Conservation (phyloP, 2,113 vertebrate genomes). For the Pygathrix nemaeus region DNA sequence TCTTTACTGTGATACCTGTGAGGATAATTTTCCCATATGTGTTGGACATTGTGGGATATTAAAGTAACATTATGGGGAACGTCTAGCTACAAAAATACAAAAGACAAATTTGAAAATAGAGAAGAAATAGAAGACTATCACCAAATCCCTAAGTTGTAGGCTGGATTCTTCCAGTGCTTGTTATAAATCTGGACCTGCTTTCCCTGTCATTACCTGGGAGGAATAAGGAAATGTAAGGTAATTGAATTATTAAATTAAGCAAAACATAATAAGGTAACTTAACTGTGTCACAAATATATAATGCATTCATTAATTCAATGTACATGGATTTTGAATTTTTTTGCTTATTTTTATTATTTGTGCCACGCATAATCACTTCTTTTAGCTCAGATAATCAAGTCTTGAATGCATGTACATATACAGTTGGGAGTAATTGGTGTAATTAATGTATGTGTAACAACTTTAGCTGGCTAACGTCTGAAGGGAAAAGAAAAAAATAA, state of each 20-base stretch:
- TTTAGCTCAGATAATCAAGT: conserved; percentile 62
- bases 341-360: conserved; percentile 64
- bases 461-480: conserved; percentile 53
- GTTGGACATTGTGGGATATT: background rate
- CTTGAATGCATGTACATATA: conserved; percentile 5
- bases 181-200: background rate
- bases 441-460: conserved; percentile 60
- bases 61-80: background rate
- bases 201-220: background rate
- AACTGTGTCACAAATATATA: conserved; percentile 53
- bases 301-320: conserved; percentile 38
- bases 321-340: conserved; percentile 60
- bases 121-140: background rate
- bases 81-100: background rate
- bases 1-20: background rate
- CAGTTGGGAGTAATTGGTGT: conserved; percentile 59
- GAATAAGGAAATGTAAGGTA: conserved; percentile 47
- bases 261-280: conserved; percentile 60
- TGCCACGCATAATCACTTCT: conserved; percentile 18
- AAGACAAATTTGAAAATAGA: background rate
- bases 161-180: background rate
- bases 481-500: conserved; percentile 53
- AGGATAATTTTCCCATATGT: background rate
- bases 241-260: conserved; percentile 63
- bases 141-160: background rate